Evolutionary conservation across 1,140 invertebrate species (phyloP).

Genomic region (Calliphora vicina): DNA sequence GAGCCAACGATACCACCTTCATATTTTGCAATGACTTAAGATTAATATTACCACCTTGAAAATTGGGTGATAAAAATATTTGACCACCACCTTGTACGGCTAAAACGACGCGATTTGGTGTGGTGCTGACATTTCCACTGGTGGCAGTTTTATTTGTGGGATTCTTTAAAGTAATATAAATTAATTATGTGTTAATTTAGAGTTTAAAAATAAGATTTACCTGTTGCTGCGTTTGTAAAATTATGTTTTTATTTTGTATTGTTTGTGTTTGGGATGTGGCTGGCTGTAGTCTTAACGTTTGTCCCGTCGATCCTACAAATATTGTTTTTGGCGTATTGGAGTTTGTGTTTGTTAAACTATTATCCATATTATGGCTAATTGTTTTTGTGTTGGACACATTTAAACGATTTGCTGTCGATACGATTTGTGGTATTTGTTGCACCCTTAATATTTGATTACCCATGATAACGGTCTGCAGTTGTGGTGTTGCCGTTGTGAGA

Average conservation of each 20-base stretch:
- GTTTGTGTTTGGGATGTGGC: slow-evolving; percentile 18
- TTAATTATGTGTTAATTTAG: slow-evolving; percentile 29
- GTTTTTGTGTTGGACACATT: neutral
- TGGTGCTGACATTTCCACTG: neutral
- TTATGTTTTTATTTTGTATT: slow-evolving; percentile 45
- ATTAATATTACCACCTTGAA: slow-evolving; percentile 69
- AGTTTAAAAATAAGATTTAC: neutral
- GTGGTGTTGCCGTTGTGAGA: slow-evolving; percentile 28
- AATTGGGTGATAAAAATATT: slow-evolving; percentile 67
- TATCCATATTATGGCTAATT: slow-evolving; percentile 3
- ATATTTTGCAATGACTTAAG: slow-evolving; percentile 74
- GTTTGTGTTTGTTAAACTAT: slow-evolving; percentile 23
- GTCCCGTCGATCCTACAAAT: slow-evolving; percentile 50
- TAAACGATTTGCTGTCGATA: slow-evolving; percentile 35
- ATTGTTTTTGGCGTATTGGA: slow-evolving; percentile 48
- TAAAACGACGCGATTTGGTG: slow-evolving; percentile 68
- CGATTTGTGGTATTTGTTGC: slow-evolving; percentile 44
- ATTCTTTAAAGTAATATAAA: slow-evolving; percentile 21
- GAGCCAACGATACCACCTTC: slow-evolving; percentile 68
- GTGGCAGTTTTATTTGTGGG: slow-evolving; percentile 11
- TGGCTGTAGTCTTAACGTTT: slow-evolving; percentile 50
- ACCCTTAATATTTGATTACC: slow-evolving; percentile 62
- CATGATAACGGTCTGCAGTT: slow-evolving; percentile 62
- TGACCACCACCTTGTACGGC: slow-evolving; percentile 70
- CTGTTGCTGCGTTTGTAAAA: slow-evolving; percentile 42